These are phyloP conservation scores for Zaprionus ghesquierei DNA, from an alignment of 1,140 invertebrate species.

Conservation along the genomic window DNA sequence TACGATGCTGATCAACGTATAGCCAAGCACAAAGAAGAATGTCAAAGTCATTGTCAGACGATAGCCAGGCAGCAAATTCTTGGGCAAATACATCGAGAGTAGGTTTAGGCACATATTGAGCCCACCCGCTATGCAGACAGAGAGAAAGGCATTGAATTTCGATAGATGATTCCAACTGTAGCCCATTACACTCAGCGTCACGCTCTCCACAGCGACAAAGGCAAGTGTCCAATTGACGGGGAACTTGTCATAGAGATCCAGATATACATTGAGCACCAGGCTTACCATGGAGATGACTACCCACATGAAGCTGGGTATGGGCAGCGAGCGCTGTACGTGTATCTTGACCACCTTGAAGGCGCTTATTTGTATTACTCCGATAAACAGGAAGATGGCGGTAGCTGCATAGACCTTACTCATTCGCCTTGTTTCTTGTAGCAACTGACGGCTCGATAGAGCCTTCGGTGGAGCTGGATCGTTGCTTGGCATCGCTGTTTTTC, in stretches of 20 bases:
- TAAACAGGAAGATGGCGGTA: neutral
- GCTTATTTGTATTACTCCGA: neutral
- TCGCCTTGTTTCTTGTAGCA: neutral
- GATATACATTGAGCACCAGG: constrained; percentile 14
- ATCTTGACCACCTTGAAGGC: neutral
- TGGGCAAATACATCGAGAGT: constrained; percentile 25
- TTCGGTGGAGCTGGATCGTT: too few relatives aligned
- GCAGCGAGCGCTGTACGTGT: neutral
- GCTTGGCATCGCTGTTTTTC: too few relatives aligned
- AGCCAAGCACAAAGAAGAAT: constrained; percentile 8
- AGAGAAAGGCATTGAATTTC: rapidly evolving
- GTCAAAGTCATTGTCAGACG: neutral
- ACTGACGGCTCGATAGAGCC: too few relatives aligned
- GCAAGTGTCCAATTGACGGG: constrained; percentile 46
- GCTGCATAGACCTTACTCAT: neutral
- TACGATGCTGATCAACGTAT: neutral
- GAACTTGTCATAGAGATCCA: neutral
- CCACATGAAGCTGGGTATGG: constrained; percentile 17
- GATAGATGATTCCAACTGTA: neutral
- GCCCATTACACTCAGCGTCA: neutral
- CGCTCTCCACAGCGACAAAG: constrained; percentile 11
- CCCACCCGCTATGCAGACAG: neutral
- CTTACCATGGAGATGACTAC: constrained; percentile 13
- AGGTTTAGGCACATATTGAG: too few relatives aligned
- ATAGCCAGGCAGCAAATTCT: constrained; percentile 21